Evolutionary conservation across 2,888 invertebrate genomes (phyloP), one percentile per base, ranked within the genome.

Genomic region (Scrobipalpa atriplicella): DNA sequence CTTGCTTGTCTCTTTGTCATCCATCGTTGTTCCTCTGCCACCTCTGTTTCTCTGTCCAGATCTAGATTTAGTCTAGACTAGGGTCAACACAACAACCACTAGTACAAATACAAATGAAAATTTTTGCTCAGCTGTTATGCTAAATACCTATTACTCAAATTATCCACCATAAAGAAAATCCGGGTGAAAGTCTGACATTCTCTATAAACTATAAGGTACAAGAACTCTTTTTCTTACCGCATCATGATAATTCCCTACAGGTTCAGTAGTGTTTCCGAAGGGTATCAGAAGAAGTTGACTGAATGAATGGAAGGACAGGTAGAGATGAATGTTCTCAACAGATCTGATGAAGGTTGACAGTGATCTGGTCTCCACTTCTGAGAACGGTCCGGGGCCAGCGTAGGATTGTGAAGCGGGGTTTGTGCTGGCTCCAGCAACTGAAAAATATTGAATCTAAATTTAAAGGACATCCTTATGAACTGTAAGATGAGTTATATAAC

Each of bases 291-390:
- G 80, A 39, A 95, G 86, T 75, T 97, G 96, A 0, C 95, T 95
- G 74, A 94, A 96, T 0, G 96, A 95, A 80, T 97, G 97, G 79
- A 97, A 94, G 0, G 95, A 94, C 1, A 97, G 80, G 78, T 96
- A 97, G 47, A 95, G 83, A 41, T 93, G 93, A 18, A 95, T 82
- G 16, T 88, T 83, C 13, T 89, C 83, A 66, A 95, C 75, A 0
- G 90, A 80, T 0, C 73, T 75, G 19, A 96, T 89, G 76, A 92
- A 96, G 0, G 92, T 73, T 0, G 95, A 91, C 5, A 95, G 73
- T 0, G 92, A 77, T 66, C 85, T 85, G 0, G 95, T 94, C 81
- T 96, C 96, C 0, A 93, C 86, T 78, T 97, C 97, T 0, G 97
- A 97, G 80, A 96, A 96, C 0, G 96, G 93, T 0, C 80, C 81